Percentiles rank a stretch among this genome's conserved stretches.
Evolutionary conservation across 2,888 invertebrate species (phyloP).

Genomic region (Ophion obscuratus): DNA sequence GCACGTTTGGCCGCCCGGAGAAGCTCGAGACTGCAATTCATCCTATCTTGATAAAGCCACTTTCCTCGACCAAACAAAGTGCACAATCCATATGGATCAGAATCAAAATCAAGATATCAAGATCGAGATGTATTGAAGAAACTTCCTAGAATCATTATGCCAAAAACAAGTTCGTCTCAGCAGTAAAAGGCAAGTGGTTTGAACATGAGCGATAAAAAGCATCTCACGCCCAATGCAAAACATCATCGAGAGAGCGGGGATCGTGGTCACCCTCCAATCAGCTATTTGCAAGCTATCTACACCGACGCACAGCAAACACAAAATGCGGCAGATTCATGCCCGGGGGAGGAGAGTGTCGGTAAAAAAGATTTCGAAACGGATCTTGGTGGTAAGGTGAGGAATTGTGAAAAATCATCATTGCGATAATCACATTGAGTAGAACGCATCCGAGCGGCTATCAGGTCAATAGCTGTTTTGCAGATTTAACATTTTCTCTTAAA

Average conservation of each 20-base stretch:
- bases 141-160: not conserved
- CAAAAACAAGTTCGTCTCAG: not conserved
- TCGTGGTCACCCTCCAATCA: conserved; percentile 36
- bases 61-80: not conserved
- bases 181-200: conserved; percentile 52
- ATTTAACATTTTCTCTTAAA: too few species aligned
- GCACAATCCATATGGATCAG: not conserved
- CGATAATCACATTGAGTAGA: too few species aligned
- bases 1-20: not conserved
- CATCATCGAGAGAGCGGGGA: conserved; percentile 5
- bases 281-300: conserved; percentile 57
- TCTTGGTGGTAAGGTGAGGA: not conserved
- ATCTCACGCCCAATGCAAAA: conserved; percentile 21
- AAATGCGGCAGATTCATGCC: not conserved
- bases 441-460: too few species aligned
- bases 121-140: not conserved
- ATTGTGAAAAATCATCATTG: not conserved
- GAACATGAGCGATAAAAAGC: conserved; percentile 62
- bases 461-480: too few species aligned
- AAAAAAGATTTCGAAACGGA: not conserved
- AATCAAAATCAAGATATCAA: not conserved
- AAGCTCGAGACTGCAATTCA: conserved; percentile 22
- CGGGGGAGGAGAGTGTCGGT: not conserved
- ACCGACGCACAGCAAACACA: conserved; percentile 26
- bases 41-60: conserved; percentile 32